These are phyloP conservation scores for Prenolepis imparis DNA, from an alignment of 2,888 invertebrate genomes.

Conservation along the genomic window DNA sequence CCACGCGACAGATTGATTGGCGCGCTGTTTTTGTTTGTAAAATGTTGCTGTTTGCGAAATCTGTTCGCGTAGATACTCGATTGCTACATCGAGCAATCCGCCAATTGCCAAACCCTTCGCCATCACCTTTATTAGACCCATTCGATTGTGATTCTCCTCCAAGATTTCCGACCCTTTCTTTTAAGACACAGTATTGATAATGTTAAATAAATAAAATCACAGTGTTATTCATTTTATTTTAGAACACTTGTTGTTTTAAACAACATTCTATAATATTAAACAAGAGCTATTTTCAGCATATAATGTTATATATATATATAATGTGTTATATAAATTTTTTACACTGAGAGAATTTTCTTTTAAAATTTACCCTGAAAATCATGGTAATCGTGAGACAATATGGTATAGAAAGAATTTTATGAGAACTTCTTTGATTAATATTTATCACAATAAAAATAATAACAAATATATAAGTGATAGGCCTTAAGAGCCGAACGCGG, in stretches of 20 bases:
- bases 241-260: conserved; percentile 11
- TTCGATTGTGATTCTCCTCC: neutral
- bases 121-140: neutral
- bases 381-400: too few species aligned
- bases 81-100: conserved; percentile 68
- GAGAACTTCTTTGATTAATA: too few species aligned
- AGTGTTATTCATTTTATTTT: conserved; percentile 9
- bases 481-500: too few species aligned
- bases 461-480: too few species aligned
- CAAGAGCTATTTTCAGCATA: conserved; percentile 3
- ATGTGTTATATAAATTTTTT: neutral
- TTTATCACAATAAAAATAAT: too few species aligned
- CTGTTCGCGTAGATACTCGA: conserved; percentile 77
- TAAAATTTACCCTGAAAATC: too few species aligned
- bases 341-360: too few species aligned
- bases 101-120: conserved; percentile 18
- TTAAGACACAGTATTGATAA: neutral
- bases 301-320: neutral
- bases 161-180: conserved; percentile 12
- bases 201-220: conserved; percentile 17
- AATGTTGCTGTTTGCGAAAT: conserved; percentile 79
- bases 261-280: neutral
- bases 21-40: conserved; percentile 75
- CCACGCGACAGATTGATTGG: conserved; percentile 78
- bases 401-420: too few species aligned